These are phyloP conservation scores for Hecatera dysodea DNA, from an alignment of 2,888 invertebrate genomes.

Conservation along the genomic window DNA sequence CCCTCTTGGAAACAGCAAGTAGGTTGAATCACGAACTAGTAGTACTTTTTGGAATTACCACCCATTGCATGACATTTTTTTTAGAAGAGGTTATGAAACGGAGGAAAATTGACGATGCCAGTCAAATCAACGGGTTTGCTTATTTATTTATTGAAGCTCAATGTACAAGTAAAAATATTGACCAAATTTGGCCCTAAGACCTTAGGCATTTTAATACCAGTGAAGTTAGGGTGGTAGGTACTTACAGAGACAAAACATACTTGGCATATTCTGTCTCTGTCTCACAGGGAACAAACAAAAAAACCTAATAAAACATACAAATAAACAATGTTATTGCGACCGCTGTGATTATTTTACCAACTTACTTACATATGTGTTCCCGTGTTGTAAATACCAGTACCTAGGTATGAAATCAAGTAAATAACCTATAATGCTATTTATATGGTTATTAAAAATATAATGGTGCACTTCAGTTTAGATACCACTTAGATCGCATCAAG, in stretches of 20 bases:
- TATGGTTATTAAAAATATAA: slow-evolving; percentile 8
- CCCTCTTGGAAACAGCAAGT: slow-evolving; percentile 61
- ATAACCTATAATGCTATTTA: neutral
- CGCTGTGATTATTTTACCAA: too few relatives aligned
- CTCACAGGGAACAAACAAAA: too few relatives aligned
- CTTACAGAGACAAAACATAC: too few relatives aligned
- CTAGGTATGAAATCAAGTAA: slow-evolving; percentile 6
- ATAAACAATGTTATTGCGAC: too few relatives aligned
- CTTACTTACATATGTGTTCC: too few relatives aligned
- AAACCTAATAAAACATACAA: too few relatives aligned
- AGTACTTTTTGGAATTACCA: slow-evolving; percentile 8
- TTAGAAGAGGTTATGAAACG: slow-evolving; percentile 9
- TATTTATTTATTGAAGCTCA: too few relatives aligned
- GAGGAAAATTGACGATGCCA: neutral
- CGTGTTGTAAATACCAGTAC: too few relatives aligned
- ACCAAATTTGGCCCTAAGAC: neutral
- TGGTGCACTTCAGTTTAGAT: neutral
- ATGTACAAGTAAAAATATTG: too few relatives aligned
- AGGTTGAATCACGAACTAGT: slow-evolving; percentile 23
- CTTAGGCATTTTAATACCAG: too few relatives aligned
- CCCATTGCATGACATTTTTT: slow-evolving; percentile 14
- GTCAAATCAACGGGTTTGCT: slow-evolving; percentile 7
- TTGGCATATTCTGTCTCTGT: too few relatives aligned
- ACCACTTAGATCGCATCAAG: slow-evolving; percentile 3
- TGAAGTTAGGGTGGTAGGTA: too few relatives aligned